Evolutionary conservation across 2,888 invertebrate species (phyloP).

Genomic region (Caenorhabditis sp.): DNA sequence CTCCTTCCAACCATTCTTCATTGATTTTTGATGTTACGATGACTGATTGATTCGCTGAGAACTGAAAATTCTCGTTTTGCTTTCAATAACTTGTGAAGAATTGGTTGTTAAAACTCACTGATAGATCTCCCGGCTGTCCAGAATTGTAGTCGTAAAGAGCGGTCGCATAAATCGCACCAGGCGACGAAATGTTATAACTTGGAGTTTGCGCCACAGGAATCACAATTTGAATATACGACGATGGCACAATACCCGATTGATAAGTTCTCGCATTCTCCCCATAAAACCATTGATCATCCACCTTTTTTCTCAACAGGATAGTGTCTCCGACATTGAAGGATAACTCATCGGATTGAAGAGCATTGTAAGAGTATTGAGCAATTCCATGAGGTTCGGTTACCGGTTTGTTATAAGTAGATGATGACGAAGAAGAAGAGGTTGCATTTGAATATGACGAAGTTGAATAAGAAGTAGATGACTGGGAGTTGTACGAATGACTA

Average conservation of each 20-base stretch:
- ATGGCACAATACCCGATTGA: conserved; percentile 61
- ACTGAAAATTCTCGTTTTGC: conserved; percentile 44
- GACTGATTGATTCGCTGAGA: conserved; percentile 53
- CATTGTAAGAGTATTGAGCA: conserved; percentile 57
- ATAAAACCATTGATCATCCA: conserved; percentile 67
- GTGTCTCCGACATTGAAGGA: conserved; percentile 54
- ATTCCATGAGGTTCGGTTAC: conserved; percentile 41
- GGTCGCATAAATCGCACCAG: conserved; percentile 26
- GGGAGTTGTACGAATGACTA: conserved; percentile 9
- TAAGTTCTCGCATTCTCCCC: conserved; percentile 52
- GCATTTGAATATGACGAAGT: conserved; percentile 5
- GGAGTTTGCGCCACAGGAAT: conserved; percentile 53
- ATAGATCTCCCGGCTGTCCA: conserved; percentile 57
- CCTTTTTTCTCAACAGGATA: conserved; percentile 59
- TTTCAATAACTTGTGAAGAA: too few species aligned
- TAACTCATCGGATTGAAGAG: conserved; percentile 60
- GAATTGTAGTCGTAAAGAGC: conserved; percentile 66
- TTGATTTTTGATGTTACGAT: conserved; percentile 51
- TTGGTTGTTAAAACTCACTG: neutral
- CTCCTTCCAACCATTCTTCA: conserved; percentile 65
- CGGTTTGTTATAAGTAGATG: neutral
- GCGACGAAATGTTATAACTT: neutral
- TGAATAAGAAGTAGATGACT: neutral
- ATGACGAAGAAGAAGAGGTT: neutral
- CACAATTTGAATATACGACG: conserved; percentile 57